Conservation (phyloP, 2,888 invertebrate species). For the Callinectes sapidus region DNA sequence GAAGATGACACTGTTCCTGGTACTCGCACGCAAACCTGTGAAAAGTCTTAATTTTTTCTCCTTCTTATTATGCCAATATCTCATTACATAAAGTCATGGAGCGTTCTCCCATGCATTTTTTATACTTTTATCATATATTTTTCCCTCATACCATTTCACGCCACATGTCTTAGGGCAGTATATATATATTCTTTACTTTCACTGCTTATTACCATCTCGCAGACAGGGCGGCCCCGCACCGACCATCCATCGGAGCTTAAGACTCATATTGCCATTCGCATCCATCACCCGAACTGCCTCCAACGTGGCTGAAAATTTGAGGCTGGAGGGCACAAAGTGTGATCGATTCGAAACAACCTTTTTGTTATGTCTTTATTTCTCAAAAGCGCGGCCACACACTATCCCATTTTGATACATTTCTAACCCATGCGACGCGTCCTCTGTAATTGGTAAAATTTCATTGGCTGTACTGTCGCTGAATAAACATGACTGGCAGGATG, state of each 20-base stretch:
- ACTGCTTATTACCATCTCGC: neutral
- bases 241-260: constrained; percentile 27
- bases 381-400: constrained; percentile 12
- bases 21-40: constrained; percentile 2
- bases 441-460: constrained; percentile 8
- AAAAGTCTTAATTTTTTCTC: neutral
- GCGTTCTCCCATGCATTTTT: neutral
- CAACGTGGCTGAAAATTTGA: constrained; percentile 21
- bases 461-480: neutral
- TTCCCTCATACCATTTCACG: constrained; percentile 7
- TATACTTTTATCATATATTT: neutral
- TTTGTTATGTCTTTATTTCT: constrained; percentile 23
- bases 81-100: neutral
- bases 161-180: neutral
- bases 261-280: constrained; percentile 23
- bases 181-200: neutral
- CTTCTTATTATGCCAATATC: neutral
- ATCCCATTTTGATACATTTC: constrained; percentile 2
- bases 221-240: constrained; percentile 1
- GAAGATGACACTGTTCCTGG: neutral
- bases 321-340: neutral
- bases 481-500: neutral
- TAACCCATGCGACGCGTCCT: neutral
- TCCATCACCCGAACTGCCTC: neutral
- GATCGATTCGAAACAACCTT: constrained; percentile 26